These are phyloP conservation scores for Luehdorfia chinensis DNA, from an alignment of 1,140 invertebrate genomes.

Conservation along the genomic window DNA sequence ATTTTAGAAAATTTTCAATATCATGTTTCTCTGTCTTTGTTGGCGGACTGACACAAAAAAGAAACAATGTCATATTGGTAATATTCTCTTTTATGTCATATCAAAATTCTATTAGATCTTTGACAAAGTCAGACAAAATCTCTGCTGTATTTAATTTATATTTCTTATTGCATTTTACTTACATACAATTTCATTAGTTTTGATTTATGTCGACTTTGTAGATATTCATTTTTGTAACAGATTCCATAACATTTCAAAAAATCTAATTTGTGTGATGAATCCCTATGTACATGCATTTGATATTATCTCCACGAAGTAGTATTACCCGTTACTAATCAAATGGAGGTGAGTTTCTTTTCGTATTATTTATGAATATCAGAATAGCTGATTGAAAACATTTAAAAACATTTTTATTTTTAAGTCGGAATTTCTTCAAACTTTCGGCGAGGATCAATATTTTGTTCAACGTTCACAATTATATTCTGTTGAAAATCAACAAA, in stretches of 20 bases:
- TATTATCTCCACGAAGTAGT: conserved; percentile 2
- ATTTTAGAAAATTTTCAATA: no score
- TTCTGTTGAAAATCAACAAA: conserved; percentile 7
- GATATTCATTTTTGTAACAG: conserved; percentile 8
- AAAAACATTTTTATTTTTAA: conserved; percentile 19
- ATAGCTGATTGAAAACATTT: no score
- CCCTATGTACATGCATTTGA: background rate
- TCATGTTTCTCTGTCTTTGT: no score
- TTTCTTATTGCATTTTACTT: conserved; percentile 13
- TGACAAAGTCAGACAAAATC: conserved; percentile 18
- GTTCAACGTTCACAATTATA: conserved; percentile 5
- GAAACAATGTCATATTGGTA: background rate
- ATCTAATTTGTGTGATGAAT: conserved; percentile 16
- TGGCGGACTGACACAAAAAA: no score
- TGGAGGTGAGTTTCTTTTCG: conserved; percentile 45
- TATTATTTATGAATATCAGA: no score
- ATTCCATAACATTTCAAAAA: no score
- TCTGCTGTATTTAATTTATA: conserved; percentile 11
- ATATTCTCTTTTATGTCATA: background rate
- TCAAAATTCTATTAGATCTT: conserved; percentile 11
- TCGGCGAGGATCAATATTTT: conserved; percentile 7
- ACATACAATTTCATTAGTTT: conserved; percentile 16
- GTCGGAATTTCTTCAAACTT: conserved; percentile 22
- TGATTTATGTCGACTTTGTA: conserved; percentile 6
- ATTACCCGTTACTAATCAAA: conserved; percentile 22